These are phyloP conservation scores for Saguinus imperator DNA, from an alignment of 2,113 vertebrate genomes.

Conservation along the genomic window DNA sequence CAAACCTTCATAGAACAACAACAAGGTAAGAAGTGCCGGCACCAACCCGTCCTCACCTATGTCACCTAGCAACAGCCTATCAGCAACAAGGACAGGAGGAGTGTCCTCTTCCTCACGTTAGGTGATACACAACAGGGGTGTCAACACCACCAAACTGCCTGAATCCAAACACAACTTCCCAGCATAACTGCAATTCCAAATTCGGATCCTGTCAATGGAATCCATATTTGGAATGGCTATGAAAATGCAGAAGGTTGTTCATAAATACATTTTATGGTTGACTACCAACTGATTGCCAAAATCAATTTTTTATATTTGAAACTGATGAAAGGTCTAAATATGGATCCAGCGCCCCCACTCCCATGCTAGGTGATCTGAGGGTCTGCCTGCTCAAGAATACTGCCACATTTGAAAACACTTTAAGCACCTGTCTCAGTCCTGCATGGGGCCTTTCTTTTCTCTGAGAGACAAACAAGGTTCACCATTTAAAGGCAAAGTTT, in stretches of 20 bases:
- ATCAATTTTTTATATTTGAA: conserved; percentile 7
- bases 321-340: not conserved
- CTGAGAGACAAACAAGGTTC: not conserved
- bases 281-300: not conserved
- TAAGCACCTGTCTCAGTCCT: not conserved
- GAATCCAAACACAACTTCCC: not conserved
- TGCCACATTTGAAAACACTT: not conserved
- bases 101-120: not conserved
- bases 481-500: not conserved
- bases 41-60: not conserved
- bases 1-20: not conserved
- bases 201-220: not conserved
- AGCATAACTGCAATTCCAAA: not conserved
- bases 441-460: not conserved
- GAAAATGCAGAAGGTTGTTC: not conserved
- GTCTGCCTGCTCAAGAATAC: not conserved
- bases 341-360: not conserved
- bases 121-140: not conserved
- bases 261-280: not conserved
- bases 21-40: not conserved
- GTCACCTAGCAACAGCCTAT: not conserved
- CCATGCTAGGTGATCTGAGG: not conserved
- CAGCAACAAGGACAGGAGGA: not conserved
- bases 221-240: not conserved
- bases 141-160: not conserved